Percentiles rank a stretch among this genome's conserved stretches.
phyloP scores from a whole-genome alignment of 2,888 invertebrate genomes.

The Ecliptopera silaceata region DNA sequence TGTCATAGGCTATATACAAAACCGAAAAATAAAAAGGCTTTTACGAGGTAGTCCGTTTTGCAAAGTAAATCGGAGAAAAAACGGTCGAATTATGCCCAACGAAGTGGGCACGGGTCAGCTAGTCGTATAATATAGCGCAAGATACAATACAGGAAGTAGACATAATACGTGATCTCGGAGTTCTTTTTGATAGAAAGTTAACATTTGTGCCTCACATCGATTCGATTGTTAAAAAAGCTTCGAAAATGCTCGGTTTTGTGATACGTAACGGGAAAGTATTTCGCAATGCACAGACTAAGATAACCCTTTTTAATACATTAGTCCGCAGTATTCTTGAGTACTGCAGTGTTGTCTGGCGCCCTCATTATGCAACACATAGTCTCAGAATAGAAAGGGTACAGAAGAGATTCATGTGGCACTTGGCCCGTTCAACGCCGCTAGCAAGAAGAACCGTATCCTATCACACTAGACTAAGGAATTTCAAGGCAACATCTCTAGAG shows the following conservation, averaged over 20 bases:
- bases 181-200: neutral
- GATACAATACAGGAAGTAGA: too few species aligned
- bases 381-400: neutral
- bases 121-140: too few species aligned
- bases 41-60: too few species aligned
- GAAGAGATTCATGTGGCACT: neutral
- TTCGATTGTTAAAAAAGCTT: neutral
- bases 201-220: slow-evolving; percentile 2
- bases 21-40: too few species aligned
- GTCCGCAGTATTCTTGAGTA: slow-evolving; percentile 1
- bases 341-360: neutral
- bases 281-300: neutral
- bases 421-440: too few species aligned
- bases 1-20: too few species aligned
- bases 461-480: too few species aligned
- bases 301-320: neutral
- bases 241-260: slow-evolving; percentile 5
- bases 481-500: too few species aligned
- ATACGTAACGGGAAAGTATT: neutral
- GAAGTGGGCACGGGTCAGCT: too few species aligned
- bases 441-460: too few species aligned
- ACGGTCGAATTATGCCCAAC: too few species aligned
- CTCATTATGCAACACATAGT: neutral
- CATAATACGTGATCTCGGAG: neutral
- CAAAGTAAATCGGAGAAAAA: too few species aligned